Percentiles rank a stretch among this genome's conserved stretches.
phyloP scores from a whole-genome alignment of 2,113 vertebrate species.

The Odocoileus virginianus region DNA sequence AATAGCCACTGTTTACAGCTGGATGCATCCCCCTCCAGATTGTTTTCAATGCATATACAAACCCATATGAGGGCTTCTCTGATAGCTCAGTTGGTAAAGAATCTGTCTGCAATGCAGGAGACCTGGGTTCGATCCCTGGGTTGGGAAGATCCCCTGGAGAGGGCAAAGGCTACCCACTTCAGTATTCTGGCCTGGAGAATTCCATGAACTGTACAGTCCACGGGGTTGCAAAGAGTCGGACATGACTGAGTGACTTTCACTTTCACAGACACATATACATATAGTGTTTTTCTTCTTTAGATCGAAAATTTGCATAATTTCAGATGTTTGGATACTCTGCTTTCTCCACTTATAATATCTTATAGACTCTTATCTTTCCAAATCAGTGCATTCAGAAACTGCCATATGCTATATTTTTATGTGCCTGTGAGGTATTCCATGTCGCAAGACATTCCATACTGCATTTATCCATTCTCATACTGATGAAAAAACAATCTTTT shows the following conservation, averaged over 20 bases:
- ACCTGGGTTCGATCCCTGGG: background rate
- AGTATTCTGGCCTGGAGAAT: background rate
- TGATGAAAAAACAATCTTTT: background rate
- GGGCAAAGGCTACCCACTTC: background rate
- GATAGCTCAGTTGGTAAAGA: background rate
- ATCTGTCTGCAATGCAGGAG: background rate
- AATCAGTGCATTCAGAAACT: background rate
- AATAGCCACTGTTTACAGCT: background rate
- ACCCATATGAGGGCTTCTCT: background rate
- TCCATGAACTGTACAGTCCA: background rate
- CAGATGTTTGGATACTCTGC: background rate
- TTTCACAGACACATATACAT: background rate
- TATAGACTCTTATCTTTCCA: slow-evolving; percentile 25
- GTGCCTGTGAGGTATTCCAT: background rate
- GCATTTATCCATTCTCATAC: background rate
- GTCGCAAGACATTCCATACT: background rate
- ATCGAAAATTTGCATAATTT: background rate
- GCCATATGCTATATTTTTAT: background rate
- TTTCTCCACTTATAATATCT: background rate
- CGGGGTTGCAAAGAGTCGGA: rapidly evolving
- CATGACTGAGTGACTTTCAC: background rate
- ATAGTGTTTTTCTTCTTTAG: background rate
- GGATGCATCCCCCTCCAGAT: background rate
- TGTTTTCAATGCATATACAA: background rate
- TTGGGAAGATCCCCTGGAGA: background rate